Conservation (phyloP, 92 coral and sea anemone species). For the Epizoanthus ramosus region DNA sequence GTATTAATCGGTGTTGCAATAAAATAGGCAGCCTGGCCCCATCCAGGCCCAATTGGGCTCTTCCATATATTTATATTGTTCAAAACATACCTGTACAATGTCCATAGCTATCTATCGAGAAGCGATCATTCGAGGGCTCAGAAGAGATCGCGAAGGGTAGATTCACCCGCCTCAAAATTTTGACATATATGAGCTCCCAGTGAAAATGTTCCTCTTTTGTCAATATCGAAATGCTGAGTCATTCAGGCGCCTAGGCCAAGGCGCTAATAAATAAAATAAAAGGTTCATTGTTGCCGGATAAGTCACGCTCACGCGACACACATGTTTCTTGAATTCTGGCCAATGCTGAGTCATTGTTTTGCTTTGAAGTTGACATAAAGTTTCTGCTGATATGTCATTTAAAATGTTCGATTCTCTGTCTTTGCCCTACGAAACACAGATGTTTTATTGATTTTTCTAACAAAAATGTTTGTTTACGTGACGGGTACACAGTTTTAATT, state of each 20-base stretch:
- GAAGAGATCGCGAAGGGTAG: background rate
- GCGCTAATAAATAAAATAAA: too few relatives aligned
- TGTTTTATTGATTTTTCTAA: too few relatives aligned
- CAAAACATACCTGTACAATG: constrained; percentile 7
- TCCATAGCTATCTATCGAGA: background rate
- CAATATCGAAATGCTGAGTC: background rate
- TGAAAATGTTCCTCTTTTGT: constrained; percentile 7
- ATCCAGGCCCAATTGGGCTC: too few relatives aligned
- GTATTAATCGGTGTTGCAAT: too few relatives aligned
- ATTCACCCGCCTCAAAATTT: constrained; percentile 1
- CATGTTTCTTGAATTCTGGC: too few relatives aligned
- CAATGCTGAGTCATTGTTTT: constrained; percentile 6
- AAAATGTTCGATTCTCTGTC: background rate
- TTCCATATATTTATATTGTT: too few relatives aligned
- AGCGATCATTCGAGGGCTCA: background rate
- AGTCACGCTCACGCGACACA: too few relatives aligned
- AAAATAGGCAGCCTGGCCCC: too few relatives aligned
- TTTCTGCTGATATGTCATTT: background rate
- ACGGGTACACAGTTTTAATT: background rate
- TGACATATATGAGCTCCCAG: constrained; percentile 30
- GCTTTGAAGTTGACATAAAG: background rate
- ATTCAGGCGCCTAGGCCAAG: too few relatives aligned
- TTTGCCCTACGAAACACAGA: background rate
- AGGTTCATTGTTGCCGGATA: too few relatives aligned
- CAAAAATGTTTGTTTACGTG: too few relatives aligned